Evolutionary conservation across 2,797 vertebrate genomes (phyloP), one percentile per base, ranked within the genome.

Genomic region (Thalassophryne amazonica): DNA sequence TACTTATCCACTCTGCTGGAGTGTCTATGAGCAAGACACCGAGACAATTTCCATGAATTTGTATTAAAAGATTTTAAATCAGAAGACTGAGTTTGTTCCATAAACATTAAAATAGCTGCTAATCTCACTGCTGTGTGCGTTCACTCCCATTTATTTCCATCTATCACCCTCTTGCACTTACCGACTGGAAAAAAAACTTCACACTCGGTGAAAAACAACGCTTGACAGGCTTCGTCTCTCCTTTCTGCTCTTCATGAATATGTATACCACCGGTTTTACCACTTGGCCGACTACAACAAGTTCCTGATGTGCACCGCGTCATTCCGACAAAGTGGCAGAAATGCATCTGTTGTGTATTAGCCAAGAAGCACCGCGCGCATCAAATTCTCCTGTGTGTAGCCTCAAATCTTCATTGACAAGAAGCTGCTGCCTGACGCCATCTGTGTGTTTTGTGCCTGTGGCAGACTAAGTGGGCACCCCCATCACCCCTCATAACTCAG

Each of bases 181-280:
- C 2, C 12, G 21, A 6, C 7, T 22, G 10, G 11, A 19, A 25
- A 19, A 25, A 9, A 11, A 6, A 37, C 43, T 29, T 9, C 6
- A 5, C 12, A 3, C n/a, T 27, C 2, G 0, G 8, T 25, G 14
- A 50, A 21, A 3, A 35, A 31, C 19, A 1, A 7, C 21, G 13
- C 22, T 25, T 5, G 4, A 22, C 17, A 17, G 0, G 2, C 21
- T 51, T 11, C 15, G 1, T 31, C 23, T 43, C 40, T 2, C 13
- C 4, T 41, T 41, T 45, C 30, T 7, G 51, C 48, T 33, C 55
- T 23, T 6, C 5, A 39, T 40, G 25, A 68, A 65, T 71, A 56
- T 70, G 51, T 48, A 45, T 38, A 5, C 18, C 27, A 8, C 30
- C 25, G 17, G 20, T 42, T 37, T 49, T 21, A 41, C 41, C 53